phyloP scores from a whole-genome alignment of 1,140 invertebrate genomes.

The Wiebesia pumilae region DNA sequence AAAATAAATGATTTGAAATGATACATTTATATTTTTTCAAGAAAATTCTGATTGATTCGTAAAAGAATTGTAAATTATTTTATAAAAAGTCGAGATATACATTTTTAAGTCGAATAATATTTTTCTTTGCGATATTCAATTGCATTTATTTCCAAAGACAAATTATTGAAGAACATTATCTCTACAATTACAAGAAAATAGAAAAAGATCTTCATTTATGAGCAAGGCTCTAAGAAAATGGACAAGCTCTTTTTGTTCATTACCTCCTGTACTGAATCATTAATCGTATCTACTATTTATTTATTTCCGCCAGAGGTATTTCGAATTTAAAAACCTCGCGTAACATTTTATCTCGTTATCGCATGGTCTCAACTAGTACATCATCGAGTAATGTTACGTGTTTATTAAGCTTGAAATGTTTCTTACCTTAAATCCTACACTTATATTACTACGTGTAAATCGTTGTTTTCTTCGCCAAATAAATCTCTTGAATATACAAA shows the following conservation, averaged over 20 bases:
- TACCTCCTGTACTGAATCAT: not conserved
- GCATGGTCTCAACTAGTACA: conserved; percentile 36
- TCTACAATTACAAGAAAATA: conserved; percentile 4
- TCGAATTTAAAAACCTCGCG: not conserved
- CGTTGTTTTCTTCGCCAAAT: too few relatives aligned
- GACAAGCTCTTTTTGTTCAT: not conserved
- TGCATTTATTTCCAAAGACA: not conserved
- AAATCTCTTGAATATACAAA: too few relatives aligned
- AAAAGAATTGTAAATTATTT: too few relatives aligned
- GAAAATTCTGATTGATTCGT: too few relatives aligned
- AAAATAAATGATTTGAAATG: too few relatives aligned
- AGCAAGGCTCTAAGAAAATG: not conserved
- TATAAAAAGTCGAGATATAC: too few relatives aligned
- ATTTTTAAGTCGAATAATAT: too few relatives aligned
- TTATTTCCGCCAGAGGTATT: not conserved
- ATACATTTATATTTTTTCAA: too few relatives aligned
- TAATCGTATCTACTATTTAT: not conserved
- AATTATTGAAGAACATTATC: not conserved
- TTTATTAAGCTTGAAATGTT: conserved; percentile 36
- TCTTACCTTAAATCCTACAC: not conserved
- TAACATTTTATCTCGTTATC: not conserved
- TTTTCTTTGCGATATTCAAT: not conserved
- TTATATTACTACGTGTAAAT: not conserved
- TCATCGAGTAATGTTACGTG: conserved; percentile 23
- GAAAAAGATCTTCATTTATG: not conserved